A percentile compares a stretch with the other conserved stretches of the same genome.
Conservation (phyloP, 2,888 invertebrate genomes). For the Pedicia rivosa region DNA sequence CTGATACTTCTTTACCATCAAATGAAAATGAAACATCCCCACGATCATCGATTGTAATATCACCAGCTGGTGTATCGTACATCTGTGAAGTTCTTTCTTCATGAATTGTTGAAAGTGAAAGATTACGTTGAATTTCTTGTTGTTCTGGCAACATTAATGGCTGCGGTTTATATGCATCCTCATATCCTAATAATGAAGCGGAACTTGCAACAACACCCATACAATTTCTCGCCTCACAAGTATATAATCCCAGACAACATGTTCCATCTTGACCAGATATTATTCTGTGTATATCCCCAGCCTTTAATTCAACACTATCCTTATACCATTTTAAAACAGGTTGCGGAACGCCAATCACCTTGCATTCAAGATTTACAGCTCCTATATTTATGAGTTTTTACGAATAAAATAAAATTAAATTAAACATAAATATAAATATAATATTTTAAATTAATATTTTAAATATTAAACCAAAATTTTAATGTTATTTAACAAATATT, state of each 20-base stretch:
- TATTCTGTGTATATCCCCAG: slow-evolving; percentile 81
- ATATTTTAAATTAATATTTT: too few relatives aligned
- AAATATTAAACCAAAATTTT: too few relatives aligned
- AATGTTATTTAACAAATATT: too few relatives aligned
- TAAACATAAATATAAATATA: not conserved
- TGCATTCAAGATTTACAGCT: slow-evolving; percentile 82
- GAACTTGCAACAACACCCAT: slow-evolving; percentile 84
- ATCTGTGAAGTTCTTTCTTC: slow-evolving; percentile 81
- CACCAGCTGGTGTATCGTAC: slow-evolving; percentile 67
- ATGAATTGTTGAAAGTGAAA: slow-evolving; percentile 80
- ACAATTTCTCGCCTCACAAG: slow-evolving; percentile 79
- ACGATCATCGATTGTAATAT: slow-evolving; percentile 61
- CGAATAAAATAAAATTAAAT: not conserved
- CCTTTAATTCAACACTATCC: slow-evolving; percentile 75
- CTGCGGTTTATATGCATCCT: slow-evolving; percentile 48
- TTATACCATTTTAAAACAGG: slow-evolving; percentile 86
- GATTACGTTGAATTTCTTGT: slow-evolving; percentile 40
- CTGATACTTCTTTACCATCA: slow-evolving; percentile 82
- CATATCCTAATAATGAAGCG: slow-evolving; percentile 73
- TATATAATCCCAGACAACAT: slow-evolving; percentile 78
- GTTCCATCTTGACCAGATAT: slow-evolving; percentile 83
- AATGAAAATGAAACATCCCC: slow-evolving; percentile 82
- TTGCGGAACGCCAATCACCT: slow-evolving; percentile 82
- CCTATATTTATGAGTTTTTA: too few relatives aligned
- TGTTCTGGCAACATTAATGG: slow-evolving; percentile 30